Evolutionary conservation across 2,113 vertebrate genomes (phyloP), one percentile per base, ranked within the genome.

Genomic region (Bubo bubo): DNA sequence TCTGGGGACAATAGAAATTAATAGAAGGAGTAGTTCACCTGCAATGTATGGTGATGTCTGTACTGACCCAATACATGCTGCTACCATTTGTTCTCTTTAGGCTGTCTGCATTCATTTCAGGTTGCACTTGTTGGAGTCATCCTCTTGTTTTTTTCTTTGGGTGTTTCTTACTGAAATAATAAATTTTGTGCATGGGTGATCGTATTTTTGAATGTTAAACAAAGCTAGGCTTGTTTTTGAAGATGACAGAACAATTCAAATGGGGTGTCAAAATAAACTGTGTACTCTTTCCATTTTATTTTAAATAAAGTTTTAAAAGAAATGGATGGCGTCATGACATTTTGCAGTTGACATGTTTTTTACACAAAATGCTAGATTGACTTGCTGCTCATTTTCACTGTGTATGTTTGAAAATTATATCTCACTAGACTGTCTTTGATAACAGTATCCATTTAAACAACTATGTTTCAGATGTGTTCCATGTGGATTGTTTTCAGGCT

Each of bases 51-150:
- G 9, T 30, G 17, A 19, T 88, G 24, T 35, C 43, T 68, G 12
- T 76, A 34, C 8, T 34, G 71, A 20, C 14, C 2, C 52, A 43
- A 37, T n/a, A 30, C 28, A 73, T 82, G 17, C 7, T 64, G 28
- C 41, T 81, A 52, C 26, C 11, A 4, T 72, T 77, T 39, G 8
- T 74, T 89, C 41, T 87, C 8, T 43, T 66, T 5, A 14, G n/a
- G 10, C 47, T 67, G 22, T 7, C 21, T 68, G 15, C 0, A 0
- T 74, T 88, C 15, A 8, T 63, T 86, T 24, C 14, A 4, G 5
- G 3, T 76, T 76, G 34, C 4, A 5, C 24, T 79, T 68, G 3
- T 30, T 56, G 37, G 45, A 72, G 21, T 58, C 32, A 21, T 76
- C 12, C 20, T 92, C 62, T 66, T 66, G 8, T 2, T 14, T 83